Base-by-base conservation (phyloP, 2,888 invertebrate genomes). In the Patella depressa region DNA sequence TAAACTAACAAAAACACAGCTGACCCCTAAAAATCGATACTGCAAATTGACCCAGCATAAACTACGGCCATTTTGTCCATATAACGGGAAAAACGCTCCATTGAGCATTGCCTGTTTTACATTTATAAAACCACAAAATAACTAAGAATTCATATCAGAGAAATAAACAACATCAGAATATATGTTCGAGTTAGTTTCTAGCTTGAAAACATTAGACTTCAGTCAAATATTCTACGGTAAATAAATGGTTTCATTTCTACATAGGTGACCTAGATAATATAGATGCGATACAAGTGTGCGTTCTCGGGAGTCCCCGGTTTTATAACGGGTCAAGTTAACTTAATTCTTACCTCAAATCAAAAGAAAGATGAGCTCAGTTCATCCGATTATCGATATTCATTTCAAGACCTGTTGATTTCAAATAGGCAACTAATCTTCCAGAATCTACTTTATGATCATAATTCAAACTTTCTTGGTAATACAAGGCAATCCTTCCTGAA, bases 261-360 rank as follows among this genome's bases (percentile, higher is more conserved):
- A 24, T 65, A 24, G 11, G 65, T 65, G 65, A 65, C 65, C 65
- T 65, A 65, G 19, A 65, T 65, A 65, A 65, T 11, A 65, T 45
- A 65, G 65, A 19, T 24, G 65, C 19, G 65, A 65, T 24, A 65
- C 65, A 65, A 65, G 65, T 65, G 65, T 9, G 65, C 24, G 19
- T 65, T 24, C 4, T 65, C 65, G 65, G 65, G 65, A 65, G 65
- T 65, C 65, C 65, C 65, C 65, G 65, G 59, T 65, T 65, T 65
- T 19, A 65, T 65, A 19, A 65, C 65, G 65, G 65, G 65, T 65
- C 65, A 65, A 65, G 19, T 24, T 65, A 65, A 65, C 19, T 24
- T 19, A 65, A 24, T 65, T 65, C 65, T 65, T 65, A 65, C 65
- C 65, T 65, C 65, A 65, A 65, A 65, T 24, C 19, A 19, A 65